Evolutionary conservation across 1,140 invertebrate species (phyloP).

Genomic region (Drosophila sp.): DNA sequence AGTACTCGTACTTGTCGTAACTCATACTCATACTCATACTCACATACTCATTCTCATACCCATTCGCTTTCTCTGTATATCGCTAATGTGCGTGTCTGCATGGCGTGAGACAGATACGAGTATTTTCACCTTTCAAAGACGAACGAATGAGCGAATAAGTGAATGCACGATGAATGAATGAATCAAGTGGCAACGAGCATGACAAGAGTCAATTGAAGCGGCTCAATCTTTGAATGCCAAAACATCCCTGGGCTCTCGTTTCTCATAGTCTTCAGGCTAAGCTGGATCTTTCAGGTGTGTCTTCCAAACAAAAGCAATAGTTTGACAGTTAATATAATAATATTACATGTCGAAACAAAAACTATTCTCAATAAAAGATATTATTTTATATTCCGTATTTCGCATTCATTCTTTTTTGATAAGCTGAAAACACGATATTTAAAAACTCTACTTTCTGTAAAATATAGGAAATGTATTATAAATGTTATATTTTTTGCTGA

Average conservation of each 20-base stretch:
- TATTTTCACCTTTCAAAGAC: constrained; percentile 10
- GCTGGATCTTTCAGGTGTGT: background rate
- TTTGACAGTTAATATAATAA: background rate
- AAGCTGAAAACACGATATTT: no score
- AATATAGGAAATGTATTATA: no score
- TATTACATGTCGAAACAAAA: no score
- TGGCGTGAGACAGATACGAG: constrained; percentile 27
- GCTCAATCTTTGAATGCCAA: constrained; percentile 28
- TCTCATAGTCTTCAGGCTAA: background rate
- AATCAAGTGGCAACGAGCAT: constrained; percentile 33
- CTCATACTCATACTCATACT: background rate
- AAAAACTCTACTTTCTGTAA: no score
- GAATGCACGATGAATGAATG: constrained; percentile 24
- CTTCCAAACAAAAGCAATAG: background rate
- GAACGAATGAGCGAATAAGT: constrained; percentile 10
- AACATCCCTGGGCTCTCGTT: no score
- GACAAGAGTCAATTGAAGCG: constrained; percentile 48
- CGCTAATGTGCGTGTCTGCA: constrained; percentile 41
- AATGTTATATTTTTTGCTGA: no score
- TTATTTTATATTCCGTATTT: no score
- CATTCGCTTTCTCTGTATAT: background rate
- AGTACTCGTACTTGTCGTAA: background rate
- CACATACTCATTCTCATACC: background rate
- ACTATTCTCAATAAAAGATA: no score
- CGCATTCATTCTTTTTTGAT: no score